A percentile compares a stretch with the other conserved stretches of the same genome.
Evolutionary conservation across 2,113 vertebrate species (phyloP).

Genomic region (Albula goreensis): DNA sequence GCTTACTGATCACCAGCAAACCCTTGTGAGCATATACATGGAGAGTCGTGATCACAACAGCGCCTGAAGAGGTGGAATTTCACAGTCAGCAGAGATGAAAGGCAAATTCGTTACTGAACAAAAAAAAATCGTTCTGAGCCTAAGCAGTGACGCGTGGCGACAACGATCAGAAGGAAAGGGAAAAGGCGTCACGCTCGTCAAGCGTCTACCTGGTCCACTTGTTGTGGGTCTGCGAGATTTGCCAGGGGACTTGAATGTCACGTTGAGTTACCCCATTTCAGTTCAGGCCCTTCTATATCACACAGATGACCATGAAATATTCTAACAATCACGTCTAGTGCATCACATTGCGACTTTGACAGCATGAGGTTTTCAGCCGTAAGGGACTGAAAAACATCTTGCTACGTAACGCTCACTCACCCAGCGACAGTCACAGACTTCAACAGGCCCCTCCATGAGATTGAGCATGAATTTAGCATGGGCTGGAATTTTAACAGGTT

Average conservation of each 20-base stretch:
- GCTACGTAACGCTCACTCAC: constrained; percentile 42
- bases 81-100: constrained; percentile 67
- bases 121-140: constrained; percentile 48
- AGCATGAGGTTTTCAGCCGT: constrained; percentile 60
- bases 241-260: constrained; percentile 77
- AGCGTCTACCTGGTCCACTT: constrained; percentile 68
- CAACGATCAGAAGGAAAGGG: constrained; percentile 64
- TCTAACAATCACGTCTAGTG: constrained; percentile 74
- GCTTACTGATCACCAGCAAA: constrained; percentile 67
- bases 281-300: constrained; percentile 63
- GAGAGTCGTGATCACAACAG: constrained; percentile 70
- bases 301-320: constrained; percentile 76
- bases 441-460: constrained; percentile 24
- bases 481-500: background rate
- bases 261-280: constrained; percentile 73
- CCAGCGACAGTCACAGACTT: constrained; percentile 48
- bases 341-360: constrained; percentile 61
- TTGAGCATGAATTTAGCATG: background rate
- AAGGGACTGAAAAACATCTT: constrained; percentile 57
- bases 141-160: constrained; percentile 70
- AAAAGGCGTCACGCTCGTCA: constrained; percentile 75
- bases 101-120: constrained; percentile 72
- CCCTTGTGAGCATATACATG: constrained; percentile 67
- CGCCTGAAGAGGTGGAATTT: constrained; percentile 69
- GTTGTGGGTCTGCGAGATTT: constrained; percentile 61